Evolutionary conservation across 2,797 vertebrate species (phyloP), one percentile per base, ranked within the genome.

Genomic region (Schizopygopsis pylzovi): DNA sequence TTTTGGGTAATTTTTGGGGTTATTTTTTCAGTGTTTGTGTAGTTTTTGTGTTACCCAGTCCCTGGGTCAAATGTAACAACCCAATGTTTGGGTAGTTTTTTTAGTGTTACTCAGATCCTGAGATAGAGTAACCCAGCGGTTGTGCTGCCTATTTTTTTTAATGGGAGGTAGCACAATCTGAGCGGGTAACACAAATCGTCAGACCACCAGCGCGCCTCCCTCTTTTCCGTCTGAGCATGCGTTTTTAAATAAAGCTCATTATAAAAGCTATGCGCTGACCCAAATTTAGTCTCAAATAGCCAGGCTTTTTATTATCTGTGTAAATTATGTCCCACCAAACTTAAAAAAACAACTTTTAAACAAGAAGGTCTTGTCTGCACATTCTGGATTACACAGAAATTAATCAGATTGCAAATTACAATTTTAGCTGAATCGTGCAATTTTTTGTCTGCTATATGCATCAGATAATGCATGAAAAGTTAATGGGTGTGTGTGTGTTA

Each of bases 181-280:
- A 33, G 33, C 33, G 33, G 33, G 33, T 33, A 33, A 1, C 33
- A 33, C 33, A 33, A 33, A 33, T 33, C 33, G 33, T 33, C 33
- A 33, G 33, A 33, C 33, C 33, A 33, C 33, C 33, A 33, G 33
- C 33, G 33, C 33, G 33, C 33, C 33, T 33, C 33, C 2, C 33
- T 33, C 33, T 33, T 33, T 33, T 33, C 33, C 33, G 2, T 33
- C 33, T 33, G 33, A 33, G 33, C 33, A 33, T 1, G 33, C 33
- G 79, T 41, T 81, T 68, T 22, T 71, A 71, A 56, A 82, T 13
- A 28, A 70, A 72, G 68, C 68, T 82, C 45, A 33, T 59, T 73
- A 28, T 45, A 65, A 79, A 65, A 43, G 78, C 41, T 45, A 78
- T 54, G 28, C 43, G 28, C 18, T 12, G 12, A 22, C 3, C 10